Percentiles rank a stretch among this genome's conserved stretches.
phyloP scores from a whole-genome alignment of 2,797 vertebrate species.

The Megaceryle alcyon region DNA sequence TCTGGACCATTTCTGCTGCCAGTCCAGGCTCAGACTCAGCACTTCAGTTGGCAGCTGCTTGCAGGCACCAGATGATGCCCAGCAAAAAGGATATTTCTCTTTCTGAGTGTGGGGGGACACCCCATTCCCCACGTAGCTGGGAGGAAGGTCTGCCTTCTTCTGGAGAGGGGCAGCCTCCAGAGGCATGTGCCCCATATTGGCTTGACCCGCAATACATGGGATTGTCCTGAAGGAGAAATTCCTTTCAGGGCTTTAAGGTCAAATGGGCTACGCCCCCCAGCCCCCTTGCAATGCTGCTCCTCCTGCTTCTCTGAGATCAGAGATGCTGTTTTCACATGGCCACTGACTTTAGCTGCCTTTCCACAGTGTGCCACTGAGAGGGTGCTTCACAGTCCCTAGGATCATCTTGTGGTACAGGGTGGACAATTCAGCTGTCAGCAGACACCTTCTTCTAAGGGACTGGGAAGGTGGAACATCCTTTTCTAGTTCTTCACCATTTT shows the following conservation, averaged over 20 bases:
- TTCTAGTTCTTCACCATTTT: neutral
- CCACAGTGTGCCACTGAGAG: neutral
- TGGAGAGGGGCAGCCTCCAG: neutral
- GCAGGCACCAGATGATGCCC: neutral
- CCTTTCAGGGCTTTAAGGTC: neutral
- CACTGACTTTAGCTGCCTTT: fast-evolving
- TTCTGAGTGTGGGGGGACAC: neutral
- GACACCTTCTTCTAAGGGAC: neutral
- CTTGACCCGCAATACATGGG: fast-evolving
- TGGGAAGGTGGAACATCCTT: neutral
- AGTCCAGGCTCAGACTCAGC: neutral
- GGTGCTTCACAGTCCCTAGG: neutral
- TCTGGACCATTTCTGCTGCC: neutral
- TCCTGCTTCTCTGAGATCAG: neutral
- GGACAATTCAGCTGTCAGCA: neutral
- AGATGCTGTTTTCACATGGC: neutral
- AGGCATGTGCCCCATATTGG: neutral
- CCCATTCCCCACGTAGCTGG: neutral
- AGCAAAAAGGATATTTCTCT: neutral
- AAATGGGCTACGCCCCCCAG: neutral
- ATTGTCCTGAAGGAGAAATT: neutral
- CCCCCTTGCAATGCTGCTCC: neutral
- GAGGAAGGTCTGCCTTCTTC: neutral
- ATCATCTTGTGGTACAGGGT: neutral
- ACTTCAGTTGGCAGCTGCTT: neutral